phyloP scores from a whole-genome alignment of 2,797 vertebrate species.

The Thunnus albacares region DNA sequence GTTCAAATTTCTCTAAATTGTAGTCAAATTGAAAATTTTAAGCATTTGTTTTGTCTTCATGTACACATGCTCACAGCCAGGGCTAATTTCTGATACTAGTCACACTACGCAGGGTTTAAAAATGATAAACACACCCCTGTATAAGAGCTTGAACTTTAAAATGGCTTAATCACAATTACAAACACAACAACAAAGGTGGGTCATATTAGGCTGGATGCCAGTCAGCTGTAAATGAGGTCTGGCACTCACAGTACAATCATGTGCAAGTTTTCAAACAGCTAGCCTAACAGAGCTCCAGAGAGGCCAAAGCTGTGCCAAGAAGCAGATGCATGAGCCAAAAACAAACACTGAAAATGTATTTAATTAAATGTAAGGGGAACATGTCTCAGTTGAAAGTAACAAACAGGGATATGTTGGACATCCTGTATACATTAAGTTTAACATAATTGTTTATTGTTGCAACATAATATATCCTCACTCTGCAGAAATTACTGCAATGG shows the following conservation, averaged over 20 bases:
- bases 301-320: constrained; percentile 12
- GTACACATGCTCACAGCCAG: background rate
- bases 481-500: background rate
- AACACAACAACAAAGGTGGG: constrained; percentile 16
- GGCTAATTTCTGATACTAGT: background rate
- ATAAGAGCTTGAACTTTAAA: constrained; percentile 15
- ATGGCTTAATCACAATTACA: constrained; percentile 18
- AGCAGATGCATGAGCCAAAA: constrained; percentile 20
- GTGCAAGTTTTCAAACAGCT: constrained; percentile 8
- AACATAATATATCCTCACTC: background rate
- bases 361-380: constrained; percentile 6
- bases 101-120: background rate
- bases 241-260: constrained; percentile 7
- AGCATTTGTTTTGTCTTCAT: background rate
- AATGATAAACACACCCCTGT: background rate
- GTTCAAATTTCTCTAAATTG: background rate
- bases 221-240: constrained; percentile 19
- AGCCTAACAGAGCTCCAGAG: background rate
- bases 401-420: background rate
- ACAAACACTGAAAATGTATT: constrained; percentile 3
- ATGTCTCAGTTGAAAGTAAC: background rate
- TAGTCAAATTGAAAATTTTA: background rate
- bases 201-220: constrained; percentile 26
- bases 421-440: background rate
- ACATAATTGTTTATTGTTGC: background rate